phyloP scores from a whole-genome alignment of 1,140 invertebrate species.

The Aphelenchoides besseyi region DNA sequence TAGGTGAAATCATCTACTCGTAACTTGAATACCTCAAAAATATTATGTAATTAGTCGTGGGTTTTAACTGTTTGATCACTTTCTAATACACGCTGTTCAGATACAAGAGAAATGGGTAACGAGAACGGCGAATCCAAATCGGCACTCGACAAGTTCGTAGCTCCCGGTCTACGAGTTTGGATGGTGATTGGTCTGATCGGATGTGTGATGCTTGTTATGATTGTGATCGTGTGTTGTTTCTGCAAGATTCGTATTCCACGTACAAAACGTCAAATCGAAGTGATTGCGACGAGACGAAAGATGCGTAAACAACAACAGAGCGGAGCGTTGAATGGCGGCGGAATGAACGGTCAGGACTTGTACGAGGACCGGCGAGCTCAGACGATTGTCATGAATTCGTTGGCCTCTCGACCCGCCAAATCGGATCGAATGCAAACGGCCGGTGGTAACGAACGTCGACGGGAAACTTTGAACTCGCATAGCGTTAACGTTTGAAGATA shows the following conservation, averaged over 20 bases:
- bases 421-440: conserved; percentile 4
- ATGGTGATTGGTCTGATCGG: conserved; percentile 59
- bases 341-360: conserved; percentile 21
- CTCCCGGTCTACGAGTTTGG: conserved; percentile 59
- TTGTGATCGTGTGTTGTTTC: conserved; percentile 62
- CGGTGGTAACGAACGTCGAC: not conserved
- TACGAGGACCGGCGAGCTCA: conserved; percentile 31
- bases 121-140: conserved; percentile 11
- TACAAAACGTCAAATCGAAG: conserved; percentile 61
- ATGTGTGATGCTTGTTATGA: conserved; percentile 59
- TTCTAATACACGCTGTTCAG: too few relatives aligned
- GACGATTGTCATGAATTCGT: conserved; percentile 55
- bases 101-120: not conserved
- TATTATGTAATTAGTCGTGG: too few relatives aligned
- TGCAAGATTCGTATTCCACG: conserved; percentile 49
- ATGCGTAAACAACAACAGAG: conserved; percentile 40
- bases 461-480: conserved; percentile 17
- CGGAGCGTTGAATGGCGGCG: conserved; percentile 12
- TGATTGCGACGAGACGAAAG: conserved; percentile 54
- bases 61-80: too few relatives aligned
- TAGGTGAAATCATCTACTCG: too few relatives aligned
- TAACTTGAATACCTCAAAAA: too few relatives aligned
- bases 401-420: conserved; percentile 15
- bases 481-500: conserved; percentile 7
- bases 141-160: conserved; percentile 54